Percentiles rank a stretch among this genome's conserved stretches.
These are phyloP conservation scores for Paracyclopina nana DNA, from an alignment of 1,140 invertebrate species.

Conservation along the genomic window DNA sequence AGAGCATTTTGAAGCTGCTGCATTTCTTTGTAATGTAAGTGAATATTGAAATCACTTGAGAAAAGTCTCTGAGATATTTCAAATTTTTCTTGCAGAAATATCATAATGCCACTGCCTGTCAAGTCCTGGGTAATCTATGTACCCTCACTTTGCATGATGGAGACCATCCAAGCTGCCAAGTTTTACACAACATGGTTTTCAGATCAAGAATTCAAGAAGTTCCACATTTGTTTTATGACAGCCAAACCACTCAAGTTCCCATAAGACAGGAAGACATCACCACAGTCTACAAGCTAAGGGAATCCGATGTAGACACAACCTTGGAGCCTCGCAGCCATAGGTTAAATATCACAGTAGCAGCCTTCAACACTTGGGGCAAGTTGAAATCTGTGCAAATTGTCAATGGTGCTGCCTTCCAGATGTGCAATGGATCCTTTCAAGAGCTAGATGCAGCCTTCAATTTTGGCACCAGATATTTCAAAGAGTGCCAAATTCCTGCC, in stretches of 20 bases:
- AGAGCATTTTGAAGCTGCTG: background rate
- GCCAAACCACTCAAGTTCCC: background rate
- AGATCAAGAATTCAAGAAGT: background rate
- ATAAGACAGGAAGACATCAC: constrained; percentile 3
- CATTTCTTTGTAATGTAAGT: constrained; percentile 10
- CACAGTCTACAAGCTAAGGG: constrained; percentile 8
- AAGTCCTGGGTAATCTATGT: constrained; percentile 12
- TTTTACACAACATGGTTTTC: background rate
- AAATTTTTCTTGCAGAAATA: background rate
- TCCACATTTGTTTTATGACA: constrained; percentile 8
- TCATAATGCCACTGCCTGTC: constrained; percentile 8
- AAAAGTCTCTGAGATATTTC: background rate
- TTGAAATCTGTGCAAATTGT: background rate
- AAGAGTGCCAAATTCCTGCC: background rate
- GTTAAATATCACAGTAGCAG: constrained; percentile 1
- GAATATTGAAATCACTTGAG: background rate
- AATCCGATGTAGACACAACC: no score
- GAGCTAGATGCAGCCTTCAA: constrained; percentile 6
- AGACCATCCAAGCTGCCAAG: background rate
- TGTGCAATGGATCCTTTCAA: constrained; percentile 12
- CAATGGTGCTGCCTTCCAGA: background rate
- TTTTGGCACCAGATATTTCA: constrained; percentile 5
- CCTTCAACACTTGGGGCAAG: background rate
- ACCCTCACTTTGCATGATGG: constrained; percentile 7
- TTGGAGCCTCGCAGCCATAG: background rate